Evolutionary conservation across 2,797 vertebrate species (phyloP).

Genomic region (Melanotaenia boesemani): DNA sequence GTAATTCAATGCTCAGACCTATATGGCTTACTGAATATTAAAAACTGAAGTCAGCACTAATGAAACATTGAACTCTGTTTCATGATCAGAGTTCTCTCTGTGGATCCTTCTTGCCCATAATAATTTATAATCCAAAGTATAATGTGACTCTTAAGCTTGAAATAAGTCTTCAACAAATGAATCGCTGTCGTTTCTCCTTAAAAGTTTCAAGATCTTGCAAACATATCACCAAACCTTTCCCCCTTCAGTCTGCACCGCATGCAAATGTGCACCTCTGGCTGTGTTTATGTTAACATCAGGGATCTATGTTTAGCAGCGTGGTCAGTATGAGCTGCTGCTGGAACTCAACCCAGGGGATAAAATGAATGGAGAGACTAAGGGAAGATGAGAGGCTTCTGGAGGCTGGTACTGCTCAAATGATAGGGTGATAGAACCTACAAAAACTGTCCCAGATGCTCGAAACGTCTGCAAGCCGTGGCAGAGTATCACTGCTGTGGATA

Average conservation of each 20-base stretch:
- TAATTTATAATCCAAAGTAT: constrained; percentile 61
- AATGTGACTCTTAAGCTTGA: constrained; percentile 48
- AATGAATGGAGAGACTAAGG: constrained; percentile 43
- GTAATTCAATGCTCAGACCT: no score
- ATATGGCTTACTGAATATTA: constrained; percentile 1
- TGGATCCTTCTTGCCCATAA: constrained; percentile 16
- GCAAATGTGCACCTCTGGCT: constrained; percentile 40
- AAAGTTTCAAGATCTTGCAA: constrained; percentile 6
- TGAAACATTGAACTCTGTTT: constrained; percentile 11
- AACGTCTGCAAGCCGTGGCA: constrained; percentile 10
- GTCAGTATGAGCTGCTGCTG: constrained; percentile 50
- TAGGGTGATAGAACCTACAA: constrained; percentile 50
- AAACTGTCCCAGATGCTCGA: constrained; percentile 46
- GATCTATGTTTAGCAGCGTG: constrained; percentile 55
- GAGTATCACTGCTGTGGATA: background rate
- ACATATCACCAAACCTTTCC: constrained; percentile 17
- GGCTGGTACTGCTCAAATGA: constrained; percentile 56
- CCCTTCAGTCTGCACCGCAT: constrained; percentile 26
- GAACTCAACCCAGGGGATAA: constrained; percentile 39
- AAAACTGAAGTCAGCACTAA: constrained; percentile 18
- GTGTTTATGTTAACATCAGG: constrained; percentile 41
- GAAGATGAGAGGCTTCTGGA: constrained; percentile 63
- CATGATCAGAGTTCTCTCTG: constrained; percentile 42
- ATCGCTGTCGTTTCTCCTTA: constrained; percentile 22
- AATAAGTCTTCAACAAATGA: constrained; percentile 35